These are phyloP conservation scores for Setipinna tenuifilis DNA, from an alignment of 2,797 vertebrate species.

Conservation along the genomic window DNA sequence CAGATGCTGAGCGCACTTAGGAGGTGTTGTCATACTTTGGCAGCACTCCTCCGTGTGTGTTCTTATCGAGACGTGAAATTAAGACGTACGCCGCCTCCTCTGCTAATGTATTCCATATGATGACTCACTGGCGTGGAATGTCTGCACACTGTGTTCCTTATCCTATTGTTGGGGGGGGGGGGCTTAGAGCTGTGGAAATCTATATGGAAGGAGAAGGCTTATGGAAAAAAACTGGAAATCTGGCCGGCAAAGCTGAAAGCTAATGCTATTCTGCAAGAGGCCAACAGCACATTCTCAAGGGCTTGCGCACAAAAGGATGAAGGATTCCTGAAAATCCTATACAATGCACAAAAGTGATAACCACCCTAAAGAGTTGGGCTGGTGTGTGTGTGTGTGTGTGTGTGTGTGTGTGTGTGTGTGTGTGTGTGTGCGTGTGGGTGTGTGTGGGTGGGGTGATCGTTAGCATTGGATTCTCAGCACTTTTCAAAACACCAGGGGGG, in stretches of 20 bases:
- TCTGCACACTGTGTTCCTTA: conserved; percentile 21
- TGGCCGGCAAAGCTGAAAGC: neutral
- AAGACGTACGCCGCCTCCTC: neutral
- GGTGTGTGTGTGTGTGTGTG: too few relatives aligned
- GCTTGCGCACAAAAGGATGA: neutral
- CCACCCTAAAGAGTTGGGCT: neutral
- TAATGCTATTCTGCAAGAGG: neutral
- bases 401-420: too few relatives aligned
- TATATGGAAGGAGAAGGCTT: conserved; percentile 6
- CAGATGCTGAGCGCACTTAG: neutral
- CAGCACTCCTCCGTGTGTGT: neutral
- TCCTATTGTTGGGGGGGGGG: neutral
- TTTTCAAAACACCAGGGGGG: conserved; percentile 5
- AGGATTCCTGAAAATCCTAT: neutral
- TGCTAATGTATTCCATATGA: conserved; percentile 8
- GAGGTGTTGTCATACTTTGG: conserved; percentile 20
- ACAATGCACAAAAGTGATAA: conserved; percentile 1
- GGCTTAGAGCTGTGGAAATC: neutral
- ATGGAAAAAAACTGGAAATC: neutral
- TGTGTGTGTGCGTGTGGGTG: neutral
- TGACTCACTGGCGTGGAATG: neutral
- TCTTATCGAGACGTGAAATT: conserved; percentile 19
- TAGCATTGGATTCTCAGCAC: neutral
- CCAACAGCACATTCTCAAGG: neutral
- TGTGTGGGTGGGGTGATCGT: neutral